Percentiles rank a stretch among this genome's conserved stretches.
These are phyloP conservation scores for Scophthalmus maximus DNA, from an alignment of 2,113 vertebrate genomes.

Conservation along the genomic window DNA sequence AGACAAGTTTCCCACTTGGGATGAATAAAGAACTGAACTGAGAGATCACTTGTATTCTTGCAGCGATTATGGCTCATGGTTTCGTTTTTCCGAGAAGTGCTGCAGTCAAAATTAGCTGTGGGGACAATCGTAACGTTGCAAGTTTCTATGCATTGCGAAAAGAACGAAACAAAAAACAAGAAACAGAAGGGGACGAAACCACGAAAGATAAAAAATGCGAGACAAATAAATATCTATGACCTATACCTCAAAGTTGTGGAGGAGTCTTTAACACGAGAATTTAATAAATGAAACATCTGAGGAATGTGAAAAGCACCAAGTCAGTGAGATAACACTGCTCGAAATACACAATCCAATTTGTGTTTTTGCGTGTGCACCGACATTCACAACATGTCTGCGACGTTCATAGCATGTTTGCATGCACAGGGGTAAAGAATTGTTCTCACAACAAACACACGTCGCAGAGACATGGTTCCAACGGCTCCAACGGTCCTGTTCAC, in stretches of 20 bases:
- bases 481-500: background rate
- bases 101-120: conserved; percentile 37
- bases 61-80: conserved; percentile 33
- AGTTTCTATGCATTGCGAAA: background rate
- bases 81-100: conserved; percentile 22
- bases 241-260: conserved; percentile 24
- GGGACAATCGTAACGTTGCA: conserved; percentile 4
- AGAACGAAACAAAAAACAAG: conserved; percentile 11
- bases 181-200: conserved; percentile 28
- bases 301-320: conserved; percentile 34
- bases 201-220: conserved; percentile 18
- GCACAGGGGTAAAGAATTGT: background rate
- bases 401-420: background rate
- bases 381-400: conserved; percentile 25
- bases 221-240: conserved; percentile 49
- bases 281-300: conserved; percentile 33
- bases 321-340: conserved; percentile 12
- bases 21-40: too few relatives aligned
- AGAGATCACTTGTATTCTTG: conserved; percentile 63
- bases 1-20: too few relatives aligned
- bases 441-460: conserved; percentile 5
- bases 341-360: conserved; percentile 12
- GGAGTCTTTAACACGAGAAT: conserved; percentile 21
- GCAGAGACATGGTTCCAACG: background rate
- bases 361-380: background rate